Evolutionary conservation across 2,888 invertebrate species (phyloP).

Genomic region (Eustalomyia histrio): DNA sequence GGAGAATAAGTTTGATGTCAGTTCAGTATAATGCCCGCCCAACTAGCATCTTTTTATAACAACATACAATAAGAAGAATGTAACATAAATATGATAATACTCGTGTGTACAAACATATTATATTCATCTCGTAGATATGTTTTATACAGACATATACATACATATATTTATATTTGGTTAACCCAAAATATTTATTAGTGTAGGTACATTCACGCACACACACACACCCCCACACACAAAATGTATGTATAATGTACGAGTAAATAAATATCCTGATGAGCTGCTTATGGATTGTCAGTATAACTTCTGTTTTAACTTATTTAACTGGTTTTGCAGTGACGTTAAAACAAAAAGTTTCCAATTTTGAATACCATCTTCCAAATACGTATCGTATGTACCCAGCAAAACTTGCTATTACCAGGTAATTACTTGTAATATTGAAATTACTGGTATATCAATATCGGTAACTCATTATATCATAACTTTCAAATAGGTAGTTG

Average conservation of each 20-base stretch:
- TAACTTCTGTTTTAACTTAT: slow-evolving; percentile 1
- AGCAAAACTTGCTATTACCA: too few relatives aligned
- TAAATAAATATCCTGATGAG: slow-evolving; percentile 32
- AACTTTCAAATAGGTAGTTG: too few relatives aligned
- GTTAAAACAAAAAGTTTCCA: not conserved
- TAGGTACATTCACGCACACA: slow-evolving; percentile 1
- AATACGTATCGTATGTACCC: too few relatives aligned
- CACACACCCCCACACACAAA: not conserved
- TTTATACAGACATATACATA: too few relatives aligned
- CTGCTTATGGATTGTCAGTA: slow-evolving; percentile 11
- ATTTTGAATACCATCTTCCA: slow-evolving; percentile 7
- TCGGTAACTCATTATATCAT: too few relatives aligned
- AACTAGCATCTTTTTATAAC: slow-evolving; percentile 32
- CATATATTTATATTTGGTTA: slow-evolving; percentile 12
- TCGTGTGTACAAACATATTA: not conserved
- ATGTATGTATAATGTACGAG: slow-evolving; percentile 24
- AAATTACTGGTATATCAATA: too few relatives aligned
- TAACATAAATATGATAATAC: not conserved
- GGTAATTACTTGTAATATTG: too few relatives aligned
- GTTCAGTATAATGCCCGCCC: not conserved
- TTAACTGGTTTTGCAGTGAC: not conserved
- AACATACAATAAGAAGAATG: slow-evolving; percentile 27
- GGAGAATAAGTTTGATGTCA: not conserved
- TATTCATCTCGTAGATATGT: too few relatives aligned
- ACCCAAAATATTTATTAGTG: slow-evolving; percentile 12